phyloP scores from a whole-genome alignment of 2,797 vertebrate genomes.

The Gymnocypris eckloni region DNA sequence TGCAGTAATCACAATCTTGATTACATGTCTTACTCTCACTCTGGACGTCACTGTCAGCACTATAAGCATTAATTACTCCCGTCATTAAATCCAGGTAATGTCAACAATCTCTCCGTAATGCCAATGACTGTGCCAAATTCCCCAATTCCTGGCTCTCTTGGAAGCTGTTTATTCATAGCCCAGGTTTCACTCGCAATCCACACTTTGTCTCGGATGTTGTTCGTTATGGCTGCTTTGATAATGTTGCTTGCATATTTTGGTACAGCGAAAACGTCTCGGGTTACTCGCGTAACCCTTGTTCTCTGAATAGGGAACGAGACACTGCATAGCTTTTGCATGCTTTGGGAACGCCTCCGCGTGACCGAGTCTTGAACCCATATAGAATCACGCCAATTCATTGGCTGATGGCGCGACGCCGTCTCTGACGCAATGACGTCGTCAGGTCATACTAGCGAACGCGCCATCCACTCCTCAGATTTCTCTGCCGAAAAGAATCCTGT shows the following conservation, averaged over 20 bases:
- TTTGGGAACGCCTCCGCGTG: no score
- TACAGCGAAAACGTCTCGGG: conserved; percentile 63
- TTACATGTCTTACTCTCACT: conserved; percentile 62
- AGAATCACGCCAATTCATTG: no score
- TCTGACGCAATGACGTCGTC: no score
- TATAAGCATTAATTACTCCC: neutral
- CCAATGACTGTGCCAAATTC: conserved; percentile 81
- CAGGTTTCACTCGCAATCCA: conserved; percentile 86
- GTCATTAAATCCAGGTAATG: conserved; percentile 72
- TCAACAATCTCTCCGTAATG: conserved; percentile 64
- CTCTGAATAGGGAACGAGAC: no score
- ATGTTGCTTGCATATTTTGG: conserved; percentile 55
- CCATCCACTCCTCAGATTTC: no score
- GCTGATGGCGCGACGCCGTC: no score
- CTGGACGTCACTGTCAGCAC: neutral
- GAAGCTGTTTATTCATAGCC: conserved; percentile 71
- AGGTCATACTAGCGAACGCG: no score
- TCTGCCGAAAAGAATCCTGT: no score
- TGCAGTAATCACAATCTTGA: conserved; percentile 74
- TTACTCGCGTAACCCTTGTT: no score
- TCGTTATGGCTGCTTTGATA: conserved; percentile 73
- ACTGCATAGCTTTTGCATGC: no score
- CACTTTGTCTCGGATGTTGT: conserved; percentile 78
- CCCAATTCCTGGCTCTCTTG: conserved; percentile 68
- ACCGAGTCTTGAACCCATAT: no score